Base-by-base conservation (phyloP, 2,113 vertebrate species). In the Ranitomeya imitator region DNA sequence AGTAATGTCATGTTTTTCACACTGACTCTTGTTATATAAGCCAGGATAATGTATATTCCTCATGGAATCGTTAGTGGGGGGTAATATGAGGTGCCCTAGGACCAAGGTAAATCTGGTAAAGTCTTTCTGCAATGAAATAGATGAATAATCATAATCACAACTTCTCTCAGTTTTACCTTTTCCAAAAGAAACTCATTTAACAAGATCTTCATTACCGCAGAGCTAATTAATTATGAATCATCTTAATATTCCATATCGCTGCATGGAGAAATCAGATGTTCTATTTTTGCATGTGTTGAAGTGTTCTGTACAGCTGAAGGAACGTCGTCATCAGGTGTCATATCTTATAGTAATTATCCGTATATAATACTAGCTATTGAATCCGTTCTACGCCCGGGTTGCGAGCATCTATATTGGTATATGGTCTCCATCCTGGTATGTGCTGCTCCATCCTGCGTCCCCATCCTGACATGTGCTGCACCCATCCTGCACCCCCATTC, bases 171-270 rank as follows among this genome's bases (percentile, higher is more conserved):
- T 45, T 74, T 87, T 87, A 45, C 54, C 52, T 88, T 73, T 52
- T 76, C 16, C 13, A 23, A 23, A 88, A 88, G 21, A 76, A 74
- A n/a, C 83, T 80, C 9, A 76, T 88, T 83, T 52, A 74, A 52
- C 19, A 73, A 88, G 65, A 76, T 45, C 55, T 61, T n/a, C 21
- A 37, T 51, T 76, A 57, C 57, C 63, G 16, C 67, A 51, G 6
- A 67, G 69, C 52, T 51, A 83, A 83, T 88, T 83, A 82, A 88
- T 88, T 88, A 69, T 81, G 63, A 81, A 82, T 81, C 78, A 45
- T 73, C 77, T 86, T 79, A 31, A 79, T 86, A 37, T 86, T 79
- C 63, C 55, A n/a, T 31, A 82, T 82, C 31, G 10, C 54, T 23
- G 63, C 37, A 67, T 59, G 11, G 71, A 87, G 31, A 79, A 80